phyloP scores from a whole-genome alignment of 2,797 vertebrate species.

The Mastacembelus armatus region DNA sequence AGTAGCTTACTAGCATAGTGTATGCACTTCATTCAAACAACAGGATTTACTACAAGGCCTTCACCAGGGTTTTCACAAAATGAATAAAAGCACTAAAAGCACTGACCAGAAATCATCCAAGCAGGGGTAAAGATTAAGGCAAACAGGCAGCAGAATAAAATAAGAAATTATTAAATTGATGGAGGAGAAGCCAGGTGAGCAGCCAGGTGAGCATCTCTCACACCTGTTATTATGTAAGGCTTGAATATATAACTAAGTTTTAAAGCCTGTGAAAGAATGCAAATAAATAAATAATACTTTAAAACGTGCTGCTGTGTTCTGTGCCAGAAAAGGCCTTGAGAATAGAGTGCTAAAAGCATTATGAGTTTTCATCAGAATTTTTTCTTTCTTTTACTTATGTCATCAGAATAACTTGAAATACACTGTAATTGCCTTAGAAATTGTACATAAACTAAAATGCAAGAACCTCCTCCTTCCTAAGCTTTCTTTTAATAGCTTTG shows the following conservation, averaged over 20 bases:
- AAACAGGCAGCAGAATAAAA: not conserved
- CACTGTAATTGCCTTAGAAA: not conserved
- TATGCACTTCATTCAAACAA: not conserved
- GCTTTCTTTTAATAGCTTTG: no score
- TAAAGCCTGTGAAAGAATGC: not conserved
- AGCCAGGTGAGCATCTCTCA: not conserved
- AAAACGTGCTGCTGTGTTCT: no score
- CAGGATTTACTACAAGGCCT: not conserved
- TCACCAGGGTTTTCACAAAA: no score
- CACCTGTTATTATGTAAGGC: not conserved
- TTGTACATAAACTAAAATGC: not conserved
- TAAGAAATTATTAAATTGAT: not conserved
- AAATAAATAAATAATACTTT: no score
- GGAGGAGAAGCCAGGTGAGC: no score
- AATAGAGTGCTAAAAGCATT: no score
- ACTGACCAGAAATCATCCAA: not conserved
- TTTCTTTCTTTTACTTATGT: not conserved
- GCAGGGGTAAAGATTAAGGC: not conserved
- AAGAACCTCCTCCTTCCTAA: not conserved
- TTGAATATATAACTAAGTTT: not conserved
- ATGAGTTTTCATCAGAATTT: not conserved
- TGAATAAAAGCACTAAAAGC: not conserved
- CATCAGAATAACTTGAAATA: not conserved
- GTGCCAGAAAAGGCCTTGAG: no score
- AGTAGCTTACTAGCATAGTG: not conserved